phyloP scores from a whole-genome alignment of 2,888 invertebrate genomes.

The Hermodice carunculata region DNA sequence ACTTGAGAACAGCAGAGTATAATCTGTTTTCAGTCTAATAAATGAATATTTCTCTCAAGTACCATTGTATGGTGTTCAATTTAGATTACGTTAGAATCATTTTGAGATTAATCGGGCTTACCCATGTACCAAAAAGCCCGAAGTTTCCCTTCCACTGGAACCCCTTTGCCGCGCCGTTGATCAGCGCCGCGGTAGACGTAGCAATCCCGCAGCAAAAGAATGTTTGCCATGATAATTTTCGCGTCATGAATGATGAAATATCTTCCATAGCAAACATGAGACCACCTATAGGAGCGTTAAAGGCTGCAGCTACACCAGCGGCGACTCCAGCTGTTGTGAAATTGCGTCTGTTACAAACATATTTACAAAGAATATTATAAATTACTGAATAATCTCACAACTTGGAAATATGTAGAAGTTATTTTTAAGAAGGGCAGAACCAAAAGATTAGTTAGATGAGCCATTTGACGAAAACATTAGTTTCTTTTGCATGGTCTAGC shows the following conservation, averaged over 20 bases:
- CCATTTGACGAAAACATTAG: too few species aligned
- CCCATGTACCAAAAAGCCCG: conserved; percentile 40
- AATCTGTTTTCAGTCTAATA: too few species aligned
- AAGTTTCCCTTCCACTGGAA: conserved; percentile 43
- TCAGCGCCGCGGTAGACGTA: conserved; percentile 39
- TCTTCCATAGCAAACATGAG: conserved; percentile 67
- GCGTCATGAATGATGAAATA: conserved; percentile 64
- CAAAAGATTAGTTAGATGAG: too few species aligned
- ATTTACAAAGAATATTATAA: neutral
- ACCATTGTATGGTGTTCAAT: too few species aligned
- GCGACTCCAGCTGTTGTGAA: conserved; percentile 59
- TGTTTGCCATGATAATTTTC: conserved; percentile 61
- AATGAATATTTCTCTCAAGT: too few species aligned
- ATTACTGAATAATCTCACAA: neutral
- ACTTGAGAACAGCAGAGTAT: too few species aligned
- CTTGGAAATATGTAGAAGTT: neutral
- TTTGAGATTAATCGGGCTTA: too few species aligned
- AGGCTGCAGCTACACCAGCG: conserved; percentile 64
- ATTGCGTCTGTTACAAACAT: conserved; percentile 44
- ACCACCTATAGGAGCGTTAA: conserved; percentile 64
- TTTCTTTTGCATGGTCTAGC: too few species aligned
- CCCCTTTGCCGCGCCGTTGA: conserved; percentile 44
- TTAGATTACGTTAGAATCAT: too few species aligned
- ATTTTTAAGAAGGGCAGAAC: too few species aligned
- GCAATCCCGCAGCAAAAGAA: conserved; percentile 63